Base-by-base conservation (phyloP, 2,888 invertebrate species). In the Carcina quercana region DNA sequence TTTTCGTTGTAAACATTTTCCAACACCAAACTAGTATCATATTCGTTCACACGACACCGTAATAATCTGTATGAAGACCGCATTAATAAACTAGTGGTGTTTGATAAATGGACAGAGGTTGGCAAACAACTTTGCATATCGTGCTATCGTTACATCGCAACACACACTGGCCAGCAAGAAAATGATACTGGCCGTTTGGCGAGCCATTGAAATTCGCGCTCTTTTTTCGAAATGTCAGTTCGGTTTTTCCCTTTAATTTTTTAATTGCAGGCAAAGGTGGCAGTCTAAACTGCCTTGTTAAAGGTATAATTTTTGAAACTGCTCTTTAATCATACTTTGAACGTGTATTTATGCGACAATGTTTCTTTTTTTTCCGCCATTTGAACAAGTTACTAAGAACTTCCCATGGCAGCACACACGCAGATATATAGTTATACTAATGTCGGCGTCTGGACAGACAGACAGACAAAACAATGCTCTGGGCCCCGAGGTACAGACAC, bases 381-480 rank as follows among this genome's bases (percentile, higher is more conserved):
- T 27, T 14, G 45, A 39, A 24, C 37, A 47, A 45, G 43, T 53
- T 59, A 58, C 61, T 45, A 45, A 52, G 53, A 44, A 55, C 52
- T 67, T 72, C 69, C 63, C 72, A 72, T 68, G 57, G 40, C 38
- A 38, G 22, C 21, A 32, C 42, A 50, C 47, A 57, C 45, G 49
- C n/a, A n/a, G n/a, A n/a, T 53, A 53, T 51, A 59, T 43, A 41
- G 38, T 43, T 25, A 24, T 43, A 43, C 50, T 45, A 47, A 59
- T 50, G 66, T 64, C 66, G 68, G 70, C 59, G 55, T 57, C n/a
- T 59, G 62, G 73, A 76, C 79, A 75, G 75, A 76, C 70, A 59
- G 70, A 72, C 75, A 60, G 69, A 75, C 80, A 71, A 76, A 76
- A 83, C 82, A 83, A 83, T 82, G 75, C 75, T 48, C 47, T 45